Evolutionary conservation across 2,888 invertebrate species (phyloP), one percentile per base, ranked within the genome.

Genomic region (Chymomyza amoena): DNA sequence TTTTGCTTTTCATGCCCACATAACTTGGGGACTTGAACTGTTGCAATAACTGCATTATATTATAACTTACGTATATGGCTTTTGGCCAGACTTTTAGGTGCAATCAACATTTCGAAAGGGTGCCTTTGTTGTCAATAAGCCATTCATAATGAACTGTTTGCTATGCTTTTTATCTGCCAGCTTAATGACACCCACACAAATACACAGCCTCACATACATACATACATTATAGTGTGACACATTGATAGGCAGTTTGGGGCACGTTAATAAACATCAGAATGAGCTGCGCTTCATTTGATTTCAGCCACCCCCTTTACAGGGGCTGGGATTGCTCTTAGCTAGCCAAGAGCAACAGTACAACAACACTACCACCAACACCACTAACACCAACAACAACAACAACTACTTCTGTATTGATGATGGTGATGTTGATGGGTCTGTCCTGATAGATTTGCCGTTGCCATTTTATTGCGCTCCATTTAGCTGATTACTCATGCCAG

Each of bases 401-500:
- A 72, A 45, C 39, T 45, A 13, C 39, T 10, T 13, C 54, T 54
- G 10, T 18, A 9, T 54, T 18, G 54, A 52, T 77, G 70, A 68
- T 76, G 77, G 76, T 78, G 80, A 56, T 77, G 73, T 77, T 57
- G 9, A 54, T 54, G 68, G 50, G 70, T 68, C 77, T 57, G 77
- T 65, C 32, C 78, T 83, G 83, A 83, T 83, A 87, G 88, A 83
- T 83, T 83, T 84, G 86, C 83, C 76, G 80, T 79, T 87, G 84
- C 88, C 86, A 83, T 88, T 83, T 83, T 83, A 83, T 83, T 83
- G 83, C 88, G 83, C 83, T 83, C 83, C 83, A 83, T 83, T 83
- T 83, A 86, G 88, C 88, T 86, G 83, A 83, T 83, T 83, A 83
- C 83, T 88, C 83, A 83, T 83, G 83, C 83, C 83, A 83, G 86